These are phyloP conservation scores for Eupithecia vulgata DNA, from an alignment of 2,888 invertebrate species.

Conservation along the genomic window DNA sequence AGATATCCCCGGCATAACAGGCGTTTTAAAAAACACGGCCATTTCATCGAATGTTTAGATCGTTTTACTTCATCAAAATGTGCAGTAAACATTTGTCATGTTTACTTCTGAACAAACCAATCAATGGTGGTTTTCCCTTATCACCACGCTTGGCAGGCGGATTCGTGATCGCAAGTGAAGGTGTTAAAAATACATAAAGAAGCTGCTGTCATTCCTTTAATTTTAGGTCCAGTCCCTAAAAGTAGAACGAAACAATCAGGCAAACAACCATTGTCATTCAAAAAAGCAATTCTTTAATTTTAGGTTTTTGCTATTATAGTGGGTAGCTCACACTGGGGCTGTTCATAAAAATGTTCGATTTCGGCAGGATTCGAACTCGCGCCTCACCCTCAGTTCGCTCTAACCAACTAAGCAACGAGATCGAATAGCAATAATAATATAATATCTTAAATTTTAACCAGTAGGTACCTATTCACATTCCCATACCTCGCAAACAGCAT, in stretches of 20 bases:
- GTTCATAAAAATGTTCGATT: too few relatives aligned
- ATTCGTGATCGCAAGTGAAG: background rate
- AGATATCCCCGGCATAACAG: background rate
- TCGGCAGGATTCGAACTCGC: too few relatives aligned
- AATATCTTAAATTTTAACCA: background rate
- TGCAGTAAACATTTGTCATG: background rate
- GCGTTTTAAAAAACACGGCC: background rate
- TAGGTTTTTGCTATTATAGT: too few relatives aligned
- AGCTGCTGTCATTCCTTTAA: background rate
- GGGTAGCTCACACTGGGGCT: too few relatives aligned
- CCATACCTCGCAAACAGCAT: slow-evolving; percentile 48
- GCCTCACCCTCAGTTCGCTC: too few relatives aligned
- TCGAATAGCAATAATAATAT: too few relatives aligned
- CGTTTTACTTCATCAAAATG: background rate
- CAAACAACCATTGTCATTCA: background rate
- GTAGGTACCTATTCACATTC: background rate
- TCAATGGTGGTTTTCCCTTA: background rate
- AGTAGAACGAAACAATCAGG: background rate
- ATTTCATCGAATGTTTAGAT: background rate
- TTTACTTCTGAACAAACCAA: background rate
- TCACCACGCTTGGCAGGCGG: background rate
- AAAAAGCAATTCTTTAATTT: background rate
- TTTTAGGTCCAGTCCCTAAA: background rate
- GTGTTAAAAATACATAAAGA: background rate
- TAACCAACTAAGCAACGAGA: too few relatives aligned